These are phyloP conservation scores for Tetragonula clypearis DNA, from an alignment of 1,140 invertebrate genomes.

Conservation along the genomic window DNA sequence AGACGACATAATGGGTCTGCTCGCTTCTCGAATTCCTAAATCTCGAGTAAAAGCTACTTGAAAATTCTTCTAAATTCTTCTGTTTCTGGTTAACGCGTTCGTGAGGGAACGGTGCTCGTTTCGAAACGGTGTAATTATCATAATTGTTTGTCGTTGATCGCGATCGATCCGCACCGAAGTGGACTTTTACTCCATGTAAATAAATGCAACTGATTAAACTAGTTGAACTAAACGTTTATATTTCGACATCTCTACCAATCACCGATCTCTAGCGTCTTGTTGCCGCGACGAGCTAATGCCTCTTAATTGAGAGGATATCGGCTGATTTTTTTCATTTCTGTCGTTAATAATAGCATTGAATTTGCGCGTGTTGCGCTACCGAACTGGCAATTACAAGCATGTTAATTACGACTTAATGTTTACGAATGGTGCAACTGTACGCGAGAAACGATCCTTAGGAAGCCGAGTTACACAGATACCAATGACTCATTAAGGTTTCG, in stretches of 20 bases:
- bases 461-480: slow-evolving; percentile 36
- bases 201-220: neutral
- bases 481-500: slow-evolving; percentile 63
- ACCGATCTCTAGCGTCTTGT: neutral
- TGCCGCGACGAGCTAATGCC: neutral
- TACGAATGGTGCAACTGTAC: slow-evolving; percentile 11
- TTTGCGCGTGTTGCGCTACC: slow-evolving; percentile 22
- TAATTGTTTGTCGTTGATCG: neutral
- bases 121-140: neutral
- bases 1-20: neutral
- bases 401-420: slow-evolving; percentile 46
- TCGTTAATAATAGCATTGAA: slow-evolving; percentile 29
- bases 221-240: neutral
- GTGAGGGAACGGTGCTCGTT: neutral
- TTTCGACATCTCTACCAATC: neutral
- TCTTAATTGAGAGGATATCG: slow-evolving; percentile 49
- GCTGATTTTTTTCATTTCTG: neutral
- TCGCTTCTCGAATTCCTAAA: neutral
- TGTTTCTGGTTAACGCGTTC: neutral
- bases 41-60: neutral
- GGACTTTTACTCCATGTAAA: slow-evolving; percentile 10
- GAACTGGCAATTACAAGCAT: slow-evolving; percentile 38
- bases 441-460: slow-evolving; percentile 24
- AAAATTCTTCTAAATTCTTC: neutral
- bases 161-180: rapidly evolving